These are phyloP conservation scores for Achroia grisella DNA, from an alignment of 1,140 invertebrate species.

Conservation along the genomic window DNA sequence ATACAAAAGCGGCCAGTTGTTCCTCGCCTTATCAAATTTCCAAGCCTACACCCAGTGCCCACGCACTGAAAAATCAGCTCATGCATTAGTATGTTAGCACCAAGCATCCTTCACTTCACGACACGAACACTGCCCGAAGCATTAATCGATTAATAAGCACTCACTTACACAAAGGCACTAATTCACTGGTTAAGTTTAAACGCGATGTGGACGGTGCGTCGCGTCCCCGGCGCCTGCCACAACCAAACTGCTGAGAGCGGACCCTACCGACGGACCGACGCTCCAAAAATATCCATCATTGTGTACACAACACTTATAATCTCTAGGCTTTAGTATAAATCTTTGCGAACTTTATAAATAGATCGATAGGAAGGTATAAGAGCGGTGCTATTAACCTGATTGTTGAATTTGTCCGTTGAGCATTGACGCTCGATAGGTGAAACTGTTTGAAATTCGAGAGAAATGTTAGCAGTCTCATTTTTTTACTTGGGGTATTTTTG, in stretches of 20 bases:
- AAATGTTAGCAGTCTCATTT: no score
- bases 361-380: conserved; percentile 19
- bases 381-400: conserved; percentile 16
- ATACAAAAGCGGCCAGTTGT: conserved; percentile 61
- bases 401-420: no score
- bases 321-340: conserved; percentile 60
- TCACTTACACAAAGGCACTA: conserved; percentile 44
- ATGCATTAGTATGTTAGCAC: conserved; percentile 66
- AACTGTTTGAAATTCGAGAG: no score
- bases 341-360: conserved; percentile 39
- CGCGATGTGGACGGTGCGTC: conserved; percentile 26
- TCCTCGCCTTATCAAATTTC: conserved; percentile 67
- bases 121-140: conserved; percentile 48
- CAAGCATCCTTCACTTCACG: conserved; percentile 15
- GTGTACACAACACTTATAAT: conserved; percentile 66
- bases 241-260: conserved; percentile 32
- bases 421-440: no score
- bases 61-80: conserved; percentile 29
- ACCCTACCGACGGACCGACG: conserved; percentile 28
- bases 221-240: conserved; percentile 25
- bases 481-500: no score
- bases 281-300: conserved; percentile 60
- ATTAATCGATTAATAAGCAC: conserved; percentile 50
- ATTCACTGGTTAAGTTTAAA: neutral
- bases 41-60: conserved; percentile 42